Base-by-base conservation (phyloP, 1,140 invertebrate genomes). In the Drosophila mayri region DNA sequence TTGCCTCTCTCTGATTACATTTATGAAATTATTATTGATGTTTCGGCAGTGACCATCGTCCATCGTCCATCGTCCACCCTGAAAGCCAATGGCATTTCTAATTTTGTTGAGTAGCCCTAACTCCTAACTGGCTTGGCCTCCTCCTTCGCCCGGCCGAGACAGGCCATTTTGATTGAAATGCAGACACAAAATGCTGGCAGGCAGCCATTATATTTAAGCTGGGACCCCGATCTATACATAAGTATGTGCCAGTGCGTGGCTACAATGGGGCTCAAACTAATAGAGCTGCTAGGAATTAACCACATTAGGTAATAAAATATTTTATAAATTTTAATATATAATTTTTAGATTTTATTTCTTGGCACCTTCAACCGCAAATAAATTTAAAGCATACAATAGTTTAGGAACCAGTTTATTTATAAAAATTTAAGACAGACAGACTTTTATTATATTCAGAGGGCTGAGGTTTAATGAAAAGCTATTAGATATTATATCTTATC, bases 1-100 rank as follows among this genome's bases (percentile, higher is more conserved):
- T 77, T 75, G 81, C 68, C 58, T 90, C 81, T 50, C 66, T 76
- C 81, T 81, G 82, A 90, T 90, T 90, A 90, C 77, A 90, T 90
- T 90, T 90, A 90, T 90, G 85, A 71, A 90, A 90, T 90, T 90
- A 90, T 90, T 90, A 90, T 90, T 90, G 85, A 88, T 90, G 85
- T 88, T 90, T 81, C 25, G 80, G 81, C 77, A 84, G 72, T 88
- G 83, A 77, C 77, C 84, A 30, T 30, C 28, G 54, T 63, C 67
- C 62, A n/a, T 28, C 47, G 47, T n/a, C 57, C 72, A 37, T 14
- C 46, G 52, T n/a, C 62, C 40, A 71, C 52, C 66, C 66, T 63
- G 11, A 55, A 60, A 61, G 59, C 81, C 62, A 76, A 76, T 76
- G 81, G 81, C 71, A 71, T 80, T 85, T 90, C 67, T 79, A 90